These are phyloP conservation scores for Gadus macrocephalus DNA, from an alignment of 2,113 vertebrate species.

Conservation along the genomic window DNA sequence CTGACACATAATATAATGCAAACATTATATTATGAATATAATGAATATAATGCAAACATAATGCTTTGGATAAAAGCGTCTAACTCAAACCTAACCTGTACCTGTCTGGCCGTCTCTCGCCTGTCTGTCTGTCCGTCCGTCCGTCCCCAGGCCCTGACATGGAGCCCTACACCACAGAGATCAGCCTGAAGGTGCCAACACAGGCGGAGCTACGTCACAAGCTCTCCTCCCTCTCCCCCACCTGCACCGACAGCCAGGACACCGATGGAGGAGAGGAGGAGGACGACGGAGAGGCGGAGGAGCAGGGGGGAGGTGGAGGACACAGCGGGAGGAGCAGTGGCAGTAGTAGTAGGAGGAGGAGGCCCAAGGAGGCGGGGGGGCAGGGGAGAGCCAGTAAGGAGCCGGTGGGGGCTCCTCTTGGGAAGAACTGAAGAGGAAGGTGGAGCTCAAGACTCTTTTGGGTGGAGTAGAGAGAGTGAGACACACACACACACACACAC, in stretches of 20 bases:
- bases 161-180: constrained; percentile 70
- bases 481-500: not conserved
- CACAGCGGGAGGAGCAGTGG: too few relatives aligned
- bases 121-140: not conserved
- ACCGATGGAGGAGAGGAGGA: constrained; percentile 73
- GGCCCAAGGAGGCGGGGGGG: constrained; percentile 5
- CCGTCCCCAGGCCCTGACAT: constrained; percentile 74
- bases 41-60: too few relatives aligned
- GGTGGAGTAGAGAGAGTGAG: constrained; percentile 13
- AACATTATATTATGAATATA: too few relatives aligned
- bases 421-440: constrained; percentile 75
- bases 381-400: constrained; percentile 56
- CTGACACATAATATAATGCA: too few relatives aligned
- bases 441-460: constrained; percentile 75
- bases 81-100: too few relatives aligned
- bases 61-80: too few relatives aligned
- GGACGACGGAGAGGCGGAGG: constrained; percentile 57
- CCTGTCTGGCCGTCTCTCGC: not conserved
- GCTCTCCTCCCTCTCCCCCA: constrained; percentile 75
- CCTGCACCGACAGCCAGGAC: constrained; percentile 79
- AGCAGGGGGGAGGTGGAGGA: too few relatives aligned
- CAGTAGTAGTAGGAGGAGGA: too few relatives aligned
- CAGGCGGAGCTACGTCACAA: constrained; percentile 75
- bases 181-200: constrained; percentile 83
- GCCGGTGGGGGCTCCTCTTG: constrained; percentile 66